These are phyloP conservation scores for Anarhynchus alexandrinus DNA, from an alignment of 2,113 vertebrate genomes.

Conservation along the genomic window DNA sequence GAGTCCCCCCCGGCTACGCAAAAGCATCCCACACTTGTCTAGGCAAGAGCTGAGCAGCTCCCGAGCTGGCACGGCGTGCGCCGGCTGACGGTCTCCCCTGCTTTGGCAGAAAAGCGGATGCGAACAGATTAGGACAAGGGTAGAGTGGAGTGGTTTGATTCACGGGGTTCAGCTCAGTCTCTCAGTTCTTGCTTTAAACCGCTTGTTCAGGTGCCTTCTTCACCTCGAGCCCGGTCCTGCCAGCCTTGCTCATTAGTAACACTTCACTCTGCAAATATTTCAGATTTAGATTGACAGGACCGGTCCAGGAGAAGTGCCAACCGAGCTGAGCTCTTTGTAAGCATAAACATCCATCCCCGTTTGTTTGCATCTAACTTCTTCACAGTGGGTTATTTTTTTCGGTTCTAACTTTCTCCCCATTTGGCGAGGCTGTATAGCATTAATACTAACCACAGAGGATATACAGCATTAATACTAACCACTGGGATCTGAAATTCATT, in stretches of 20 bases:
- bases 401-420: background rate
- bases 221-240: background rate
- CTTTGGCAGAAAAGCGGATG: background rate
- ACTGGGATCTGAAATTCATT: conserved; percentile 25
- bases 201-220: background rate
- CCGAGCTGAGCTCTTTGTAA: conserved; percentile 14
- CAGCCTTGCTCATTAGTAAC: conserved; percentile 40
- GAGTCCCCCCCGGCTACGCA: background rate
- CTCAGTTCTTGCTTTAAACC: background rate
- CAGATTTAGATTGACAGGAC: conserved; percentile 33
- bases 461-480: conserved; percentile 20
- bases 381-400: background rate
- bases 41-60: background rate
- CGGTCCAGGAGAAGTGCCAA: conserved; percentile 28
- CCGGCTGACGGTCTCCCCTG: accelerated
- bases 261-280: conserved; percentile 51
- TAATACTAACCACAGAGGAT: conserved; percentile 33
- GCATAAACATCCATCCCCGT: background rate
- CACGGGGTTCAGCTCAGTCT: background rate
- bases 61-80: background rate
- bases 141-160: background rate
- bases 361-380: background rate
- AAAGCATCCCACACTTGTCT: background rate
- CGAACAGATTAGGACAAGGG: background rate
- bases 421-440: background rate